Base-by-base conservation (phyloP, 2,888 invertebrate genomes). In the Belgica antarctica region DNA sequence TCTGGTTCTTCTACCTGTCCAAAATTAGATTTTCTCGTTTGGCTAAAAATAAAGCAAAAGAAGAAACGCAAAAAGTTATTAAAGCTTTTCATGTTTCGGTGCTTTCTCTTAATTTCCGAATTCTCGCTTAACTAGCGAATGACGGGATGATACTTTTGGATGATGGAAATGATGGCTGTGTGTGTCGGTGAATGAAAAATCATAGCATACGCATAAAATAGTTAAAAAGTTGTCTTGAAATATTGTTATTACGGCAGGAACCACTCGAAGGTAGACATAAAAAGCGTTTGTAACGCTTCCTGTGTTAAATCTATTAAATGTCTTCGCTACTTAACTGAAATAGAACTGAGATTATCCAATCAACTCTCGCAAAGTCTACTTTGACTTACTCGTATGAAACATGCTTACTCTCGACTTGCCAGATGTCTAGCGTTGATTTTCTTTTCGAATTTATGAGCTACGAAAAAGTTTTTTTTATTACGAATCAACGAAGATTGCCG, bases 11-110 rank as follows among this genome's bases (percentile, higher is more conserved):
- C 27, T 59, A 59, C 27, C 59, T 24, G 59, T 59, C 59, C 59
- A 27, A 59, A 59, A 59, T 59, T 59, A 59, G 59, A 59, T 52
- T 22, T 59, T 24, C 59, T 59, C 59, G 59, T 59, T 59, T 59
- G 19, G 59, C 59, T 59, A 59, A 59, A 59, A 59, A 59, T 59
- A 59, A 19, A n/a, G n/a, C n/a, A n/a, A n/a, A n/a, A n/a, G n/a
- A n/a, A n/a, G n/a, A n/a, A n/a, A n/a, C n/a, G n/a, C 52, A 52
- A 41, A 41, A 41, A 41, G 10, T 41, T 41, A 41, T 5, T 41
- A 41, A 41, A 41, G 52, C 17, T 52, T 52, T 52, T 52, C 19
- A 59, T 59, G 25, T 22, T 59, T 59, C 59, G 17, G 27, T n/a
- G n/a, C n/a, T 59, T 59, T 59, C 52, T 2, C 52, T 7, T 52